Base-by-base conservation (phyloP, 1,140 invertebrate species). In the Drosophila pectinifera region DNA sequence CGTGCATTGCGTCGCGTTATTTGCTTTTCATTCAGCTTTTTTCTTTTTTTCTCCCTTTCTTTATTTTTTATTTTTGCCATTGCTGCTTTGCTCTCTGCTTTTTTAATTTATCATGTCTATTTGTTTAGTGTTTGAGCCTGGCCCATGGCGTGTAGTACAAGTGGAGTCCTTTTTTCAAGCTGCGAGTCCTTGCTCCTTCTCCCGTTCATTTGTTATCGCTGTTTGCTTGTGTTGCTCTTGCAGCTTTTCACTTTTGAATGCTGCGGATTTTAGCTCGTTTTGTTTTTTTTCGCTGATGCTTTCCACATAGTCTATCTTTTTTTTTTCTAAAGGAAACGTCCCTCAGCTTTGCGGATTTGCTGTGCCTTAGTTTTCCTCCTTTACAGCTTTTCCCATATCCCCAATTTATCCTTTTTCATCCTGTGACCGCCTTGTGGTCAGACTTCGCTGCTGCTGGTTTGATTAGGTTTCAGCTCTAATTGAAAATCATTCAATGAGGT, bases 61-160 rank as follows among this genome's bases (percentile, higher is more conserved):
- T 31, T 2, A 20, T 22, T 39, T 42, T 16, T 36, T 45, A 34
- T 36, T 28, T 54, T 48, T 59, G 49, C 67, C 41, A 57, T 64
- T 48, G 20, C 43, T 62, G 39, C 70, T 79, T 88, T 88, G 84
- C 80, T 73, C 82, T 77, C 78, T 80, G 65, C 67, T 80, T 89
- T 88, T 78, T 89, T 88, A 88, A 89, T 88, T 88, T 88, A 88
- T 88, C 83, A 88, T 88, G 84, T 88, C 83, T 89, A 89, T 86
- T 86, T 86, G 84, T 88, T 89, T 83, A 83, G 84, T 83, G 75
- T 69, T 78, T 65, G 63, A 70, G 67, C 67, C 65, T 68, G 77
- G 59, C 64, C 80, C 74, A 59, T 70, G 68, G 81, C 72, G 65
- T 78, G 82, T 72, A 65, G 51, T 81, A 73, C 65, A 70, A 63